A percentile compares a stretch with the other conserved stretches of the same genome.
phyloP scores from a whole-genome alignment of 2,113 vertebrate genomes.

The Psittacus erithacus region DNA sequence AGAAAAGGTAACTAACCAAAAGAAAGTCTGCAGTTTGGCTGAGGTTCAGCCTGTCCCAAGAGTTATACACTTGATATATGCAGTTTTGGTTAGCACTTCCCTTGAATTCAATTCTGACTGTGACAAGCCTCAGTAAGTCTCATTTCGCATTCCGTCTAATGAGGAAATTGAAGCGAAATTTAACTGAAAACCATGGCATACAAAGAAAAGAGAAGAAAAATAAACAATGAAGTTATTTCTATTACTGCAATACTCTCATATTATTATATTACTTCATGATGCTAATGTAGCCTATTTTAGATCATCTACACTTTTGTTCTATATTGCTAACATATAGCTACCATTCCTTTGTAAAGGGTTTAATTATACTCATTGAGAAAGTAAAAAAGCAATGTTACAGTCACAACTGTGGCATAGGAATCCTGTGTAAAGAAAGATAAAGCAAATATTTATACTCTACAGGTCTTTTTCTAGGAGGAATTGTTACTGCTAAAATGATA shows the following conservation, averaged over 20 bases:
- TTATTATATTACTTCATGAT: neutral
- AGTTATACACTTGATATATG: neutral
- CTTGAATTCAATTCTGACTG: conserved; percentile 24
- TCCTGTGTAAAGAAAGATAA: neutral
- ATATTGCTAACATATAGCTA: neutral
- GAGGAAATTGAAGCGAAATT: conserved; percentile 33
- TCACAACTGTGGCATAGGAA: neutral
- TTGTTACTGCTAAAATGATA: neutral
- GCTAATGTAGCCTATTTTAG: neutral
- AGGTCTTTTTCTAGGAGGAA: neutral
- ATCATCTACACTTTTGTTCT: neutral
- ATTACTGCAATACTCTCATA: neutral
- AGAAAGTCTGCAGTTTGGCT: conserved; percentile 4
- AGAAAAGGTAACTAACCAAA: conserved; percentile 52
- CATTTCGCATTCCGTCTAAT: conserved; percentile 13
- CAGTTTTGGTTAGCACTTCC: conserved; percentile 36
- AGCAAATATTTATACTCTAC: neutral
- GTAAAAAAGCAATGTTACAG: neutral
- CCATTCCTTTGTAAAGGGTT: neutral
- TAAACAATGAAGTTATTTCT: neutral
- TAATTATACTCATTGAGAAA: neutral
- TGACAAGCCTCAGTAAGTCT: conserved; percentile 30
- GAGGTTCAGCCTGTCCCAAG: conserved; percentile 20
- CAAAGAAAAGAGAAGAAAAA: conserved; percentile 22
- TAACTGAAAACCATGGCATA: conserved; percentile 9